Conservation (phyloP, 2,113 vertebrate species). For the Aleadryas rufinucha region DNA sequence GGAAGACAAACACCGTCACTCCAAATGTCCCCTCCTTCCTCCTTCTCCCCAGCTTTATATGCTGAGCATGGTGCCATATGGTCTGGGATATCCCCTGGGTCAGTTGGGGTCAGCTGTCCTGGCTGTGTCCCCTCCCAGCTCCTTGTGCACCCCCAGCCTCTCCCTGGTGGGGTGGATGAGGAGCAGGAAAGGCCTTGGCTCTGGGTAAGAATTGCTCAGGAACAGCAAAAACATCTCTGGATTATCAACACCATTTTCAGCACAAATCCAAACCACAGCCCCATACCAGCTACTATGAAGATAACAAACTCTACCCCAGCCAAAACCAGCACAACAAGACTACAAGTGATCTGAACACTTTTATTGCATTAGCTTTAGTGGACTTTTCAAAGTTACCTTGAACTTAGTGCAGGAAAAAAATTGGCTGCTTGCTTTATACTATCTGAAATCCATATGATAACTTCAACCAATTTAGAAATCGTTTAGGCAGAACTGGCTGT, state of each 20-base stretch:
- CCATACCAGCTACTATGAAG: background rate
- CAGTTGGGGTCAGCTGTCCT: background rate
- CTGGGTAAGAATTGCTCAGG: accelerated
- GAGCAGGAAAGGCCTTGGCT: background rate
- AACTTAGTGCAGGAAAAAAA: background rate
- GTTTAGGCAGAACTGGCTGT: background rate
- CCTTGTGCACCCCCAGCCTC: background rate
- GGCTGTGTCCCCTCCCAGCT: background rate
- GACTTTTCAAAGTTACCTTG: constrained; percentile 9
- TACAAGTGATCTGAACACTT: background rate
- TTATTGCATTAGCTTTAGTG: background rate
- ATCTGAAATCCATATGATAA: background rate
- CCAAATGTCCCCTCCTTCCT: background rate
- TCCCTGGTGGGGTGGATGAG: background rate
- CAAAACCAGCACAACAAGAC: background rate
- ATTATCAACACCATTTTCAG: accelerated
- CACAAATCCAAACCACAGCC: background rate
- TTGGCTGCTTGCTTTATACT: background rate
- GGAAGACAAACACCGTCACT: background rate
- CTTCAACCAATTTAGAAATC: background rate
- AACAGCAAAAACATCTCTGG: accelerated
- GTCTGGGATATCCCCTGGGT: background rate
- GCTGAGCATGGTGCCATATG: background rate
- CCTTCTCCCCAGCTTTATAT: background rate
- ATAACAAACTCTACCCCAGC: background rate